phyloP scores from a whole-genome alignment of 2,797 vertebrate species.

The Varecia variegata region DNA sequence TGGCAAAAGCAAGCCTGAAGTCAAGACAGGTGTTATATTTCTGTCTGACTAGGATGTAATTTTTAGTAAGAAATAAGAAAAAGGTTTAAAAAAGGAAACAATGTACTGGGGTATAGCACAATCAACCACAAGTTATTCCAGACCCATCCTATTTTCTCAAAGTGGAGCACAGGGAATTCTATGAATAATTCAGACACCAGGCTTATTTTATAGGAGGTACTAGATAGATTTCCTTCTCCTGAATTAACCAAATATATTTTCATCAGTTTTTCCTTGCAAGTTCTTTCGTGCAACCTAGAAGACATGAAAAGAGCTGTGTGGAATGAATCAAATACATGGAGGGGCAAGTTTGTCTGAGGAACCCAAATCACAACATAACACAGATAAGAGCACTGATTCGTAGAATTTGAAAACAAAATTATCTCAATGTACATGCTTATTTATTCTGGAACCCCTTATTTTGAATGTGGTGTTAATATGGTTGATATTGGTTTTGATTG shows the following conservation, averaged over 20 bases:
- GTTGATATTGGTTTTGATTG: not conserved
- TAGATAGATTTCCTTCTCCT: slow-evolving; percentile 24
- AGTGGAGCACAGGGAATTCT: slow-evolving; percentile 19
- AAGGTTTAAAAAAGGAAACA: not conserved
- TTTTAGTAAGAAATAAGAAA: slow-evolving; percentile 47
- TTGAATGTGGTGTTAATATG: not conserved
- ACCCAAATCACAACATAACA: not conserved
- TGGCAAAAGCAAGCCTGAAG: slow-evolving; percentile 39
- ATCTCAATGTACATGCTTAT: not conserved
- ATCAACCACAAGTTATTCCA: slow-evolving; percentile 4
- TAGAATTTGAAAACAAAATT: not conserved
- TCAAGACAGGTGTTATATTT: slow-evolving; percentile 4
- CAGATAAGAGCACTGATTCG: not conserved
- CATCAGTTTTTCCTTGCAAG: not conserved
- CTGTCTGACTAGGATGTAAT: slow-evolving; percentile 19
- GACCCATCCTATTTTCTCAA: slow-evolving; percentile 40
- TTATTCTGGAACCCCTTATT: not conserved
- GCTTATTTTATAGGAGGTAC: not conserved
- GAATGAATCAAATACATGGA: not conserved
- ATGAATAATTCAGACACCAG: slow-evolving; percentile 18
- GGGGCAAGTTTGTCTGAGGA: not conserved
- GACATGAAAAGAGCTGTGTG: not conserved
- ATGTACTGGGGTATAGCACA: not conserved
- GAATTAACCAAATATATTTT: slow-evolving; percentile 28
- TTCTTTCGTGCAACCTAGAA: not conserved